Conservation (phyloP, 2,797 vertebrate species). For the Sarcoramphus papa region DNA sequence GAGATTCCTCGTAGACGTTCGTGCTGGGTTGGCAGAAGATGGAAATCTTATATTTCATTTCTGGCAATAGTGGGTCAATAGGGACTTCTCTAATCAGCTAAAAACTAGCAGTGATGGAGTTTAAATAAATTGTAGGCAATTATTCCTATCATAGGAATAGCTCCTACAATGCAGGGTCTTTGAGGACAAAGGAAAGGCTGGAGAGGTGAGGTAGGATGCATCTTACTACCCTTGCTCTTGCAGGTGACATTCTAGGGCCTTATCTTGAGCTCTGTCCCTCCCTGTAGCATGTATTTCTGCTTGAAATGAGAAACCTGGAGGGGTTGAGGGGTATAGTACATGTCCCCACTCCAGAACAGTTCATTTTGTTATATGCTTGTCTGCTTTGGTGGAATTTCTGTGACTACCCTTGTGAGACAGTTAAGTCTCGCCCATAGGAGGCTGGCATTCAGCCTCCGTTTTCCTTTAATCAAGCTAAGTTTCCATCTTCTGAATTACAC, state of each 20-base stretch:
- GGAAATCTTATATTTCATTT: neutral
- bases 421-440: neutral
- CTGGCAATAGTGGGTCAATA: neutral
- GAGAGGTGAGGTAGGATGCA: neutral
- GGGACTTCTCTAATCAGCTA: neutral
- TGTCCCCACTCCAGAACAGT: neutral
- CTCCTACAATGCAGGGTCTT: neutral
- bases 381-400: neutral
- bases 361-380: neutral
- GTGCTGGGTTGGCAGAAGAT: neutral
- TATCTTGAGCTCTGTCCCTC: neutral
- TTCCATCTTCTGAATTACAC: neutral
- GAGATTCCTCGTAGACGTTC: neutral
- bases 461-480: neutral
- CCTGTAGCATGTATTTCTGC: neutral
- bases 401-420: neutral
- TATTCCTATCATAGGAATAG: neutral
- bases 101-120: neutral
- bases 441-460: neutral
- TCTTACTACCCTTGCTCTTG: neutral
- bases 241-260: neutral
- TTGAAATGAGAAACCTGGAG: neutral
- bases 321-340: neutral
- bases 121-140: conserved; percentile 2
- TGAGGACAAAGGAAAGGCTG: neutral